Evolutionary conservation across 1,140 invertebrate species (phyloP).

Genomic region (Drosophila ficusphila): DNA sequence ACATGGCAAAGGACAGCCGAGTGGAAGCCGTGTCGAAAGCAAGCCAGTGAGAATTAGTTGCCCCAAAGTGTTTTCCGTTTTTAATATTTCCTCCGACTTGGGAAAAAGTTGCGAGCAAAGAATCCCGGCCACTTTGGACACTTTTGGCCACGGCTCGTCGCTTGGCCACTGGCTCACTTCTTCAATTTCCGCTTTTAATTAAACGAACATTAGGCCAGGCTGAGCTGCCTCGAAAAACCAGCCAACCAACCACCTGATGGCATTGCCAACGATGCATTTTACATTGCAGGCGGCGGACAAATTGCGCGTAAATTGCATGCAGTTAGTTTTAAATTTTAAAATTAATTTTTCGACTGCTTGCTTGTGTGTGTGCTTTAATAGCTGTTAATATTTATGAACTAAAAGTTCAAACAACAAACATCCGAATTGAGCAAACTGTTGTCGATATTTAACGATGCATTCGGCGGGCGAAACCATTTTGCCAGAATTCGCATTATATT

Average conservation of each 20-base stretch:
- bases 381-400: conserved; percentile 79
- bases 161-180: conserved; percentile 52
- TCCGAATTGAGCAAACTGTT: conserved; percentile 34
- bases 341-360: conserved; percentile 51
- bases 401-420: conserved; percentile 63
- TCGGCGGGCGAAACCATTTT: background rate
- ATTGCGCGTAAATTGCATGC: conserved; percentile 62
- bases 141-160: conserved; percentile 54
- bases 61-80: conserved; percentile 80
- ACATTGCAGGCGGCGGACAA: conserved; percentile 25
- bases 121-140: conserved; percentile 49
- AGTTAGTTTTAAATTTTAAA: conserved; percentile 75
- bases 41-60: conserved; percentile 66
- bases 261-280: background rate
- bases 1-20: conserved; percentile 42
- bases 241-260: conserved; percentile 28
- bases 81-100: conserved; percentile 73
- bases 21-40: conserved; percentile 16
- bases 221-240: conserved; percentile 13
- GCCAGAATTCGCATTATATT: background rate
- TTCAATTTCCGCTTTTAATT: conserved; percentile 81
- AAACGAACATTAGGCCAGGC: conserved; percentile 72
- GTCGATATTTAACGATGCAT: conserved; percentile 70
- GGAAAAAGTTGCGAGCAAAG: conserved; percentile 44
- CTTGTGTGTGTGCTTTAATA: conserved; percentile 57